phyloP scores from a whole-genome alignment of 2,113 vertebrate species.

The Galeopterus variegatus region DNA sequence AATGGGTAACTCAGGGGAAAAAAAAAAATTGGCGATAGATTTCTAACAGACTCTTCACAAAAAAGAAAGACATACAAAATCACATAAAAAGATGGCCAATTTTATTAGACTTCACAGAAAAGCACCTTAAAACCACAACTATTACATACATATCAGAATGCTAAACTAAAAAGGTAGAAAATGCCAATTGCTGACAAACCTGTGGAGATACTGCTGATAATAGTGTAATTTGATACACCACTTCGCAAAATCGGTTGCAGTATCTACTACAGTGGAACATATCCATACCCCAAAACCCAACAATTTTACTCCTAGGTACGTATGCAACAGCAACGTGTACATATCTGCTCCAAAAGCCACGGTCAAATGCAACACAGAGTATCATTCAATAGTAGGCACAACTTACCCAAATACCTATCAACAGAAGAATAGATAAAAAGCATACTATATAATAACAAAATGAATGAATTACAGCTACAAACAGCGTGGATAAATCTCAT shows the following conservation, averaged over 20 bases:
- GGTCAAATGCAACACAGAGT: background rate
- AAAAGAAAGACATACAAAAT: background rate
- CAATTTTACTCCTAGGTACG: background rate
- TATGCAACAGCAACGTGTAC: accelerated
- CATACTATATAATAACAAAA: background rate
- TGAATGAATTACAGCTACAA: background rate
- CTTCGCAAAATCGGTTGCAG: background rate
- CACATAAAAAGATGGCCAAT: background rate
- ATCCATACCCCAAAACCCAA: accelerated
- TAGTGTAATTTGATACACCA: background rate
- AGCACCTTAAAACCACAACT: background rate
- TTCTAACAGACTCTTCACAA: background rate
- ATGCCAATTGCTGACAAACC: background rate
- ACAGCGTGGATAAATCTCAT: background rate
- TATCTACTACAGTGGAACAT: accelerated
- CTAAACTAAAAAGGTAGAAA: background rate
- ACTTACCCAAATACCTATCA: background rate
- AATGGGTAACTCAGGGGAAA: background rate
- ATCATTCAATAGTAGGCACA: background rate
- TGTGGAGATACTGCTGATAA: background rate
- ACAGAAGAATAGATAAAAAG: no score
- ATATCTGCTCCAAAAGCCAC: background rate
- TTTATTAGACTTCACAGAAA: background rate
- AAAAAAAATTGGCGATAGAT: background rate
- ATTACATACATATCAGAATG: background rate